A percentile compares a stretch with the other conserved stretches of the same genome.
phyloP scores from a whole-genome alignment of 2,888 invertebrate species.

The Opisthograptis luteolata region DNA sequence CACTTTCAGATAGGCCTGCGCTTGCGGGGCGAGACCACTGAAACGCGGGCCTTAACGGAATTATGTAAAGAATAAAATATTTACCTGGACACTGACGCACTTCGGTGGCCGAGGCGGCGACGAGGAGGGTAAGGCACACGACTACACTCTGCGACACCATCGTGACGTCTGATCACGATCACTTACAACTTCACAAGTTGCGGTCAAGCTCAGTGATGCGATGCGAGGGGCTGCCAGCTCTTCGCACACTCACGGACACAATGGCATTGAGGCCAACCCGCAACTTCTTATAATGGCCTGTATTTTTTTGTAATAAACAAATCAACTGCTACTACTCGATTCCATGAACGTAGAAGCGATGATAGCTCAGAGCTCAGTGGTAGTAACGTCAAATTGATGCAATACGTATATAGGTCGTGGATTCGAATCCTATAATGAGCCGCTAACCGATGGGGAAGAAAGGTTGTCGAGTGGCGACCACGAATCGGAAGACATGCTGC shows the following conservation, averaged over 20 bases:
- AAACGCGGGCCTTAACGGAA: too few species aligned
- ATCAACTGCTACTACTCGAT: too few species aligned
- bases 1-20: too few species aligned
- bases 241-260: not conserved
- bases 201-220: not conserved
- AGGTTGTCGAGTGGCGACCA: too few species aligned
- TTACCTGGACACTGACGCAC: slow-evolving; percentile 72
- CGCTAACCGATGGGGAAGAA: too few species aligned
- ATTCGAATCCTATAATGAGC: too few species aligned
- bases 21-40: too few species aligned
- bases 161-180: slow-evolving; percentile 47
- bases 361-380: too few species aligned
- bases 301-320: not conserved
- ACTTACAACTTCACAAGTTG: not conserved
- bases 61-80: slow-evolving; percentile 47
- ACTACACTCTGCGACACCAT: slow-evolving; percentile 62
- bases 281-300: slow-evolving; percentile 13
- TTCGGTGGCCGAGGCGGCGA: slow-evolving; percentile 59
- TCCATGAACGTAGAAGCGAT: too few species aligned
- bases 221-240: not conserved
- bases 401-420: too few species aligned
- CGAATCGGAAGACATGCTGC: too few species aligned
- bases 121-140: slow-evolving; percentile 52
- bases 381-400: too few species aligned
- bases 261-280: slow-evolving; percentile 38